Percentiles rank a stretch among this genome's conserved stretches.
Evolutionary conservation across 2,888 invertebrate species (phyloP).

Genomic region (Mechanitis messenoides): DNA sequence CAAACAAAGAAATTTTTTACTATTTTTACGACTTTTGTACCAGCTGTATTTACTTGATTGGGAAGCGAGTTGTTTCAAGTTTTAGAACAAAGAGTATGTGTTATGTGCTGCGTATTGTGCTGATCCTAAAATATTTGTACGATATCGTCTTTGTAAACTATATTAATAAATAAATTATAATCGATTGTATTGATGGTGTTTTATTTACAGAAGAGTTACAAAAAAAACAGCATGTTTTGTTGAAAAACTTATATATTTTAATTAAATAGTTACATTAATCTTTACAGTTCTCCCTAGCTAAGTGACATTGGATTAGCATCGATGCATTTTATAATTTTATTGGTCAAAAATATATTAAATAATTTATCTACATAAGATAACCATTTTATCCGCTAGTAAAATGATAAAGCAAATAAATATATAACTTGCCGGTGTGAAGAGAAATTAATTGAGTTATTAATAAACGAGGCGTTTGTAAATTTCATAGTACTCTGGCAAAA

Average conservation of each 20-base stretch:
- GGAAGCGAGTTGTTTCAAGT: constrained; percentile 30
- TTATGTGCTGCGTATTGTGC: constrained; percentile 46
- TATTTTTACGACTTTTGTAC: constrained; percentile 32
- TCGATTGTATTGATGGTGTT: constrained; percentile 63
- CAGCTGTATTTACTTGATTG: constrained; percentile 30
- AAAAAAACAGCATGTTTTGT: constrained; percentile 26
- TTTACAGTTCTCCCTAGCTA: constrained; percentile 74
- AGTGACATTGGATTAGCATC: constrained; percentile 65
- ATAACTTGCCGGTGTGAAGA: constrained; percentile 46
- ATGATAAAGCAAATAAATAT: constrained; percentile 46
- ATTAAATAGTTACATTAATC: constrained; percentile 76
- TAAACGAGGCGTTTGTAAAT: neutral
- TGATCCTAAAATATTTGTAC: constrained; percentile 66
- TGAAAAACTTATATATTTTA: constrained; percentile 75
- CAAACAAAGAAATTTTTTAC: constrained; percentile 24
- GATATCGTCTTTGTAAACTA: constrained; percentile 76
- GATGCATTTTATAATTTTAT: constrained; percentile 72
- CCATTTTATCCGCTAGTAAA: constrained; percentile 53
- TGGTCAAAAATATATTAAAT: constrained; percentile 71
- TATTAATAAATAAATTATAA: constrained; percentile 75
- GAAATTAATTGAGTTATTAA: neutral
- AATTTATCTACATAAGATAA: constrained; percentile 70
- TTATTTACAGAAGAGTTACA: constrained; percentile 37
- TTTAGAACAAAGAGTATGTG: constrained; percentile 41
- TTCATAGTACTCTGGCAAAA: constrained; percentile 4